Evolutionary conservation across 2,113 vertebrate genomes (phyloP).

Genomic region (Scomber scombrus): DNA sequence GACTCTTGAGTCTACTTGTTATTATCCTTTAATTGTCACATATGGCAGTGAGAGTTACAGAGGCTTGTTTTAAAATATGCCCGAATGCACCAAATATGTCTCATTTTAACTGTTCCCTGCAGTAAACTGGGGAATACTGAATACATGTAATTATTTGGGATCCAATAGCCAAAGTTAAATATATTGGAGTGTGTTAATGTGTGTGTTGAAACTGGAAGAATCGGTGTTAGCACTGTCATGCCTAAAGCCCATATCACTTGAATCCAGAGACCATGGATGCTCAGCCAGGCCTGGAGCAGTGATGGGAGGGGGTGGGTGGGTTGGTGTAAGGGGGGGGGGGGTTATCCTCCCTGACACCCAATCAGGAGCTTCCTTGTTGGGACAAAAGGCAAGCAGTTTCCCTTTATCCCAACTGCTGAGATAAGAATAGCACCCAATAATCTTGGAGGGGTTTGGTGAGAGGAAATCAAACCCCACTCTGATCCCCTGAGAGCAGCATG

Average conservation of each 20-base stretch:
- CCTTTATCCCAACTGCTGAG: conserved; percentile 31
- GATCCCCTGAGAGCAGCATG: not conserved
- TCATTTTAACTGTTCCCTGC: not conserved
- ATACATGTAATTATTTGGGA: not conserved
- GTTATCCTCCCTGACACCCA: conserved; percentile 10
- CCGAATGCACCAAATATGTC: too few species aligned
- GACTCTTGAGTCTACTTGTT: too few species aligned
- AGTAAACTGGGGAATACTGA: not conserved
- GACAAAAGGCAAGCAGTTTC: conserved; percentile 12
- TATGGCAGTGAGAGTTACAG: too few species aligned
- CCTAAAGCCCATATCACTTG: not conserved
- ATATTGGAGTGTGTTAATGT: too few species aligned
- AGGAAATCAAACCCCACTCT: conserved; percentile 19
- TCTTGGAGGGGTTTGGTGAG: conserved; percentile 25
- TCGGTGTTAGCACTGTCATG: not conserved
- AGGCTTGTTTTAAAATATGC: too few species aligned
- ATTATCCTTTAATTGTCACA: too few species aligned
- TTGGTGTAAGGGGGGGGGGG: too few species aligned
- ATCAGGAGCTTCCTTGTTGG: conserved; percentile 11
- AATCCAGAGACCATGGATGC: not conserved
- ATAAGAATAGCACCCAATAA: conserved; percentile 41
- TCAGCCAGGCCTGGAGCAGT: not conserved
- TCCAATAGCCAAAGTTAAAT: too few species aligned
- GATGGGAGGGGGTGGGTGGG: not conserved
- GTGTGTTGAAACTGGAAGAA: too few species aligned